Evolutionary conservation across 2,113 vertebrate species (phyloP).

Genomic region (Rhinolophus ferrumequinum): DNA sequence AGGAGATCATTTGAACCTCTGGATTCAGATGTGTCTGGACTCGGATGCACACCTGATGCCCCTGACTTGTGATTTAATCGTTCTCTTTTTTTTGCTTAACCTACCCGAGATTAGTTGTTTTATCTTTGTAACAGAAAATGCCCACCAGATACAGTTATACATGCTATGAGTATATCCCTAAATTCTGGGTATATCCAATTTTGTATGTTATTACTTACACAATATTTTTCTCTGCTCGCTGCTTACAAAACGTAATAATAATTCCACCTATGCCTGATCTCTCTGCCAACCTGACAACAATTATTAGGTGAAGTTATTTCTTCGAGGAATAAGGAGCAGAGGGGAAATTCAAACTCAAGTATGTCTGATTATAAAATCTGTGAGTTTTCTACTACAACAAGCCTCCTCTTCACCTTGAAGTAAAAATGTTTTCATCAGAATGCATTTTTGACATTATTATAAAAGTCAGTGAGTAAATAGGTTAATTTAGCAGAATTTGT

Average conservation of each 20-base stretch:
- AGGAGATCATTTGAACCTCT: not conserved
- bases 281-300: not conserved
- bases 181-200: not conserved
- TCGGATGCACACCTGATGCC: not conserved
- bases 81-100: not conserved
- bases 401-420: not conserved
- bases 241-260: not conserved
- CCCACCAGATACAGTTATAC: not conserved
- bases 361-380: not conserved
- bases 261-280: not conserved
- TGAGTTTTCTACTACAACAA: not conserved
- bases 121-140: not conserved
- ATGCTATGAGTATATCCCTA: not conserved
- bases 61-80: not conserved
- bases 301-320: not conserved
- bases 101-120: conserved; percentile 29
- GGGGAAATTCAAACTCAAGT: not conserved
- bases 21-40: not conserved
- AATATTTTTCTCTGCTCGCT: not conserved
- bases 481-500: conserved; percentile 1
- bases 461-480: not conserved
- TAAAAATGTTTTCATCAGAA: not conserved
- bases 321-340: not conserved
- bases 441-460: not conserved
- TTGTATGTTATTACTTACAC: not conserved